phyloP scores from a whole-genome alignment of 2,888 invertebrate species.

The Ophioninae sp. region DNA sequence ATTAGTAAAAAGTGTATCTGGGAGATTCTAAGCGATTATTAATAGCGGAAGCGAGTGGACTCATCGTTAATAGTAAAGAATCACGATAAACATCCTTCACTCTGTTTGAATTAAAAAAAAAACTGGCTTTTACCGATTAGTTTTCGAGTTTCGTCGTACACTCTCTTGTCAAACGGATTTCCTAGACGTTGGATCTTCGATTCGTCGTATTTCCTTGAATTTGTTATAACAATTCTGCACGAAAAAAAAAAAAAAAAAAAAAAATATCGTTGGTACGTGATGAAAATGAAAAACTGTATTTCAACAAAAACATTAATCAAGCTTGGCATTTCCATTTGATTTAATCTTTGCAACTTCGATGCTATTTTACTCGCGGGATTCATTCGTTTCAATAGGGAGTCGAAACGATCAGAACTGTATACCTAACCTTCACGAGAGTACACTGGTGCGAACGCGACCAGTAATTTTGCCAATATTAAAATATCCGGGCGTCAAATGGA shows the following conservation, averaged over 20 bases:
- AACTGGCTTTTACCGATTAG: too few species aligned
- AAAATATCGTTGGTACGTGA: background rate
- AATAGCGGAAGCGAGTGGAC: too few species aligned
- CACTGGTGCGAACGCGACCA: background rate
- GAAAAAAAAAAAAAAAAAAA: background rate
- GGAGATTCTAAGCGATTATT: too few species aligned
- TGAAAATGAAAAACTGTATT: background rate
- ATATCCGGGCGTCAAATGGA: conserved; percentile 56
- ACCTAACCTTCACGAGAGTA: background rate
- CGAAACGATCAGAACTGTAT: conserved; percentile 37
- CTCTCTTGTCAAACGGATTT: too few species aligned
- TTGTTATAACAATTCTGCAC: background rate
- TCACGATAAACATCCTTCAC: too few species aligned
- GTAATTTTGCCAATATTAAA: conserved; percentile 58
- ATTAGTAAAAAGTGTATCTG: too few species aligned
- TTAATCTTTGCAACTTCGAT: background rate
- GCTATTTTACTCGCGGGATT: background rate
- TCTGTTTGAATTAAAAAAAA: too few species aligned
- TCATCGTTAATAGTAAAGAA: too few species aligned
- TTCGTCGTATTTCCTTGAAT: background rate
- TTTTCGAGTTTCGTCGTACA: too few species aligned
- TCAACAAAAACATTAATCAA: background rate
- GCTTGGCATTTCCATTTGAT: conserved; percentile 1
- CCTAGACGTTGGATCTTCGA: background rate
- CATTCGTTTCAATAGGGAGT: background rate